Conservation (phyloP, 2,113 vertebrate species). For the Phaetusa simplex region DNA sequence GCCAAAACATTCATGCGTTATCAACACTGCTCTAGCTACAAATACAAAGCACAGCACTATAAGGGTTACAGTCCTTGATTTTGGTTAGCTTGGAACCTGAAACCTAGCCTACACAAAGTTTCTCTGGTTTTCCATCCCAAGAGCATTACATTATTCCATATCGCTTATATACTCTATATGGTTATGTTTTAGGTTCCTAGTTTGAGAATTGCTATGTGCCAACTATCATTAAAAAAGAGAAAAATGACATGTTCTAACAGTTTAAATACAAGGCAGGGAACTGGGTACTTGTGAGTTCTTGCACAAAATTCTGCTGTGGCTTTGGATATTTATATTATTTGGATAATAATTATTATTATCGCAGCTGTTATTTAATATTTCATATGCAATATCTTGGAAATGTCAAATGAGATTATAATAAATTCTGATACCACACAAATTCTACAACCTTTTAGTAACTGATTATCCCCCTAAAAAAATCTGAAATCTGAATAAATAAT, state of each 20-base stretch:
- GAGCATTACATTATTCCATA: background rate
- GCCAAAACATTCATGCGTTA: background rate
- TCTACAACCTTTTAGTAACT: background rate
- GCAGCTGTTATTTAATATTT: background rate
- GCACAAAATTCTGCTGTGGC: background rate
- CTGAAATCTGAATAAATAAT: background rate
- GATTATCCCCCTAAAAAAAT: accelerated
- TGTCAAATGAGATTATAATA: background rate
- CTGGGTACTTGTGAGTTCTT: background rate
- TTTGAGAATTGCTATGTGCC: background rate
- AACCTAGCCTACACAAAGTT: background rate
- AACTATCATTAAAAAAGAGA: background rate
- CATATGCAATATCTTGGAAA: background rate
- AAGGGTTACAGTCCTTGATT: background rate
- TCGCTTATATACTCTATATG: background rate
- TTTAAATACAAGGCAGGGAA: background rate
- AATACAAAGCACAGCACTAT: background rate
- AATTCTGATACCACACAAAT: background rate
- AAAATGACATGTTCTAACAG: background rate
- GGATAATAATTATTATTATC: background rate
- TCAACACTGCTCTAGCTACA: background rate
- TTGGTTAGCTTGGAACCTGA: background rate
- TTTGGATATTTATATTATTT: background rate
- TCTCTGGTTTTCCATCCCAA: background rate
- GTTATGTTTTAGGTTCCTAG: background rate